Evolutionary conservation across 2,113 vertebrate genomes (phyloP), one percentile per base, ranked within the genome.

Genomic region (Megalops atlanticus): DNA sequence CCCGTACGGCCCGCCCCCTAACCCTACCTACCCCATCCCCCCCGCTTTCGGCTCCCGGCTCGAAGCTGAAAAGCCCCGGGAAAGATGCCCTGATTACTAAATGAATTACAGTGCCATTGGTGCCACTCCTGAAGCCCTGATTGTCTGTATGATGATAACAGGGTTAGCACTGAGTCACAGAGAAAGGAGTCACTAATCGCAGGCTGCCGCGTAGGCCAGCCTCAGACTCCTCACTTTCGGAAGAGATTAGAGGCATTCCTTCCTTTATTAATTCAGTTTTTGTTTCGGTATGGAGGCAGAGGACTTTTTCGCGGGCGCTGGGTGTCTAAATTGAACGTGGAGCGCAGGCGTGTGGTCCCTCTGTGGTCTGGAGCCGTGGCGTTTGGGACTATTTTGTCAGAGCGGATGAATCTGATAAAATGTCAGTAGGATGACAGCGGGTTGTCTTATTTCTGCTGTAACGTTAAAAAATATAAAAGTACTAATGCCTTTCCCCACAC

Each of bases 31-130:
- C 12, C 78, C 76, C 76, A 70, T 41, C 71, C 83, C 64, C 80
- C 45, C 79, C 77, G 24, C 27, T 31, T 10, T 76, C 24, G 27
- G 49, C 40, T 31, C 5, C 69, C 83, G 87, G 89, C 89, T 90
- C 85, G 31, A 31, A 27, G 27, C 58, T 27, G 18, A 87, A n/a
- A n/a, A n/a, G n/a, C n/a, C n/a, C n/a, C n/a, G 85, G 85, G 92
- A 90, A 90, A 89, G 88, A 91, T 92, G 89, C 85, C 89, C 91
- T 93, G 92, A 93, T 94, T 93, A 92, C 86, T 89, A 87, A 92
- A 88, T 86, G 85, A 90, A 52, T 45, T 81, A 73, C 35, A 76
- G 38, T 78, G 76, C 86, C 89, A 82, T 82, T 91, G 88, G 88
- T 85, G 85, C 86, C 86, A 88, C 91, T 92, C 86, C 85, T 89